Evolutionary conservation across 2,888 invertebrate species (phyloP).

Genomic region (Leucoma salicis): DNA sequence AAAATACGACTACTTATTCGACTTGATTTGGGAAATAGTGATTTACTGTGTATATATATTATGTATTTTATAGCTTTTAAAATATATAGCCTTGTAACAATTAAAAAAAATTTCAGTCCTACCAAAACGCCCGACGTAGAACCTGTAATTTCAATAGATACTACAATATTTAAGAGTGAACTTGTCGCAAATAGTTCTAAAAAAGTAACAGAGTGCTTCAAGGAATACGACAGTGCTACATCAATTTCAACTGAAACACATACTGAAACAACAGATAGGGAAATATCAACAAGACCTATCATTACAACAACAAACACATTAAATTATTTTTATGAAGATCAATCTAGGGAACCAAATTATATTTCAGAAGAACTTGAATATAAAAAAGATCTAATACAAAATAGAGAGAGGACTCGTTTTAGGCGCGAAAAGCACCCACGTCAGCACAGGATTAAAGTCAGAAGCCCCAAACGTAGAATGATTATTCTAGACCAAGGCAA

Average conservation of each 20-base stretch:
- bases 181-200: conserved; percentile 41
- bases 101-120: background rate
- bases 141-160: conserved; percentile 29
- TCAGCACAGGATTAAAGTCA: conserved; percentile 63
- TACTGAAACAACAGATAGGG: conserved; percentile 44
- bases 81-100: too few species aligned
- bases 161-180: conserved; percentile 42
- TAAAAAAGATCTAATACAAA: conserved; percentile 18
- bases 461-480: conserved; percentile 59
- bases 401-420: conserved; percentile 36
- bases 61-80: too few species aligned
- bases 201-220: conserved; percentile 34
- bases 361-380: conserved; percentile 16
- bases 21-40: too few species aligned
- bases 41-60: too few species aligned
- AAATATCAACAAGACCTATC: conserved; percentile 53
- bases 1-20: too few species aligned
- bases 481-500: conserved; percentile 37
- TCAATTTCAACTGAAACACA: conserved; percentile 23
- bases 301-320: conserved; percentile 34
- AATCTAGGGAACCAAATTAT: conserved; percentile 11
- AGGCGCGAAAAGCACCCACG: conserved; percentile 49
- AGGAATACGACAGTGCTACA: conserved; percentile 42
- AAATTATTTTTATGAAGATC: conserved; percentile 13
- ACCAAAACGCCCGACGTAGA: background rate